A percentile compares a stretch with the other conserved stretches of the same genome.
Conservation (phyloP, 2,797 vertebrate genomes). For the Eospalax fontanierii region DNA sequence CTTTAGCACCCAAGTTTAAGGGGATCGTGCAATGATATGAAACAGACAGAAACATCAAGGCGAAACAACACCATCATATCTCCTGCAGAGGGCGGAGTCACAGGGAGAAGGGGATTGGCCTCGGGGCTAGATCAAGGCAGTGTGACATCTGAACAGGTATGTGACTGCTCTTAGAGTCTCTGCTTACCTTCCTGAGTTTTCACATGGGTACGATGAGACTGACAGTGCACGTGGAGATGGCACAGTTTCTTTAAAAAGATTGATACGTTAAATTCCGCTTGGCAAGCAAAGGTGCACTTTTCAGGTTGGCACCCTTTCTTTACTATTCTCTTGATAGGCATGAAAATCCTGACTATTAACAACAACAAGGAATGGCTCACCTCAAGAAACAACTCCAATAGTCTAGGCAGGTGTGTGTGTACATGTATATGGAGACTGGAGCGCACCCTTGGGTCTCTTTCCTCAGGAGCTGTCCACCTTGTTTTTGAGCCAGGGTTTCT, state of each 20-base stretch:
- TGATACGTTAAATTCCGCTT: background rate
- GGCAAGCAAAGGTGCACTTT: background rate
- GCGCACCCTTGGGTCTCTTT: background rate
- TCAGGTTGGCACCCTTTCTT: background rate
- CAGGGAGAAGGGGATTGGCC: background rate
- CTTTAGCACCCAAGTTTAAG: background rate
- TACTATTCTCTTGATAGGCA: background rate
- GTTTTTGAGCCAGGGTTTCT: background rate
- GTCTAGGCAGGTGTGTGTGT: background rate
- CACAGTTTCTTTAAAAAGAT: background rate
- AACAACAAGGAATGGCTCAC: background rate
- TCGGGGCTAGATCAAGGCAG: background rate
- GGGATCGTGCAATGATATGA: background rate
- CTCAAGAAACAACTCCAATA: no score
- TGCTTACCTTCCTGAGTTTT: slow-evolving; percentile 29
- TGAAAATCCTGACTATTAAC: background rate
- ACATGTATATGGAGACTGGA: background rate
- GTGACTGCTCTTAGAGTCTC: background rate
- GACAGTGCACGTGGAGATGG: background rate
- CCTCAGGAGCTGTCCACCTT: background rate
- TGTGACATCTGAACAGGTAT: background rate
- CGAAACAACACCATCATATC: background rate
- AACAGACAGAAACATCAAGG: background rate
- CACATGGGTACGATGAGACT: background rate
- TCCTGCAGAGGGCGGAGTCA: background rate